Base-by-base conservation (phyloP, 2,888 invertebrate genomes). In the Sceliomorpha sp. region DNA sequence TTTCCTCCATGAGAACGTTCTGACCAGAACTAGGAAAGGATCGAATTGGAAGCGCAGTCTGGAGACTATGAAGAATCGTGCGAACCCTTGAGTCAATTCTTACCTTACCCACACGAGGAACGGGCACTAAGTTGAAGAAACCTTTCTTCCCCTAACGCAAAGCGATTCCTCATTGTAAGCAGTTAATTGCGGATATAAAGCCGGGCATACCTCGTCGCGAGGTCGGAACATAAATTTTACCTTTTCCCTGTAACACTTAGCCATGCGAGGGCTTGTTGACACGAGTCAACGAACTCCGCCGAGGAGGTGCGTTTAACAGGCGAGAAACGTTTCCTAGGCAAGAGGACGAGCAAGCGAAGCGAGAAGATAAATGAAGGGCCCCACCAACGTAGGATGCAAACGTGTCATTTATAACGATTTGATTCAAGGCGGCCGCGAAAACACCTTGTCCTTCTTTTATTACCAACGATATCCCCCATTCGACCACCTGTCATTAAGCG, bases 361-460 rank as follows among this genome's bases (percentile, higher is more conserved):
- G 40, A 47, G 45, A 55, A 34, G 50, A 64, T 64, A 48, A 64
- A 51, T 47, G 58, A 59, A 51, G 45, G 50, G 29, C 31, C 44
- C 27, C 36, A n/a, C 7, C 24, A 9, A 34, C 50, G 13, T 20
- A 12, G 42, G 45, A 42, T 26, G 51, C 56, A 44, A 64, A 47
- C 64, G 44, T 37, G 45, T 56, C 67, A 31, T 47, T 47, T 40
- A 27, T 56, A 44, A 59, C 17, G 10, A 67, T 68, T 56, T 48
- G 60, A 68, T 60, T 60, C 53, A 39, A 15, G 40, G 59, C 59
- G 69, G 59, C 55, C 59, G 67, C 55, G 53, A 59, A 55, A 39
- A 27, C n/a, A n/a, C n/a, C 37, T 20, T 51, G 56, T n/a, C 26
- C 36, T 29, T 9, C 12, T 26, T 27, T 26, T 13, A 34, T 39